Conservation (phyloP, 53 echinoderm and acorn worm genomes). For the Temnopleurus reevesii region DNA sequence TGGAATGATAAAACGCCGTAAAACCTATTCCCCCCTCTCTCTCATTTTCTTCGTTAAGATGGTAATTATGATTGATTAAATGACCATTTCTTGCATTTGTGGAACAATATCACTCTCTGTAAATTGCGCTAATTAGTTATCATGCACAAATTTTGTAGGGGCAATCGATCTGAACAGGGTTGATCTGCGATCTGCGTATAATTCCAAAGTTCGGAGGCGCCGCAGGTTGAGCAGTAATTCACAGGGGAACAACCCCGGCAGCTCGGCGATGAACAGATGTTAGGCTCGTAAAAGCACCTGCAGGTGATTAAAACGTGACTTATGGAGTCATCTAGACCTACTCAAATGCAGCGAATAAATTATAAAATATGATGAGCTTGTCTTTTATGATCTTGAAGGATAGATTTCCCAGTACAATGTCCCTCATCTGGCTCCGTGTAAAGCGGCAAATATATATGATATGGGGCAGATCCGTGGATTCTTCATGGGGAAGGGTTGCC, state of each 20-base stretch:
- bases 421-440: background rate
- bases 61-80: no score
- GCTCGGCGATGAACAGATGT: slow-evolving; percentile 33
- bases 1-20: no score
- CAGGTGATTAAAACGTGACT: slow-evolving; percentile 47
- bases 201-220: background rate
- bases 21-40: no score
- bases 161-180: background rate
- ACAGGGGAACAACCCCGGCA: background rate
- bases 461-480: background rate
- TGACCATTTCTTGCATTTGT: no score
- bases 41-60: no score
- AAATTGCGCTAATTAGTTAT: no score
- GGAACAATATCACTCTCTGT: no score
- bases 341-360: slow-evolving; percentile 14
- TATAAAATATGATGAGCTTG: slow-evolving; percentile 33
- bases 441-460: background rate
- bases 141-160: no score
- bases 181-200: no score
- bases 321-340: slow-evolving; percentile 16
- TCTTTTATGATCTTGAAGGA: background rate
- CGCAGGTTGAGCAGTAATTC: background rate
- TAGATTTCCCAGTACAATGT: background rate
- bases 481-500: no score
- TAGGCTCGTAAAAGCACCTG: slow-evolving; percentile 3